phyloP scores from a whole-genome alignment of 1,140 invertebrate genomes.

The Trichonephila inaurata region DNA sequence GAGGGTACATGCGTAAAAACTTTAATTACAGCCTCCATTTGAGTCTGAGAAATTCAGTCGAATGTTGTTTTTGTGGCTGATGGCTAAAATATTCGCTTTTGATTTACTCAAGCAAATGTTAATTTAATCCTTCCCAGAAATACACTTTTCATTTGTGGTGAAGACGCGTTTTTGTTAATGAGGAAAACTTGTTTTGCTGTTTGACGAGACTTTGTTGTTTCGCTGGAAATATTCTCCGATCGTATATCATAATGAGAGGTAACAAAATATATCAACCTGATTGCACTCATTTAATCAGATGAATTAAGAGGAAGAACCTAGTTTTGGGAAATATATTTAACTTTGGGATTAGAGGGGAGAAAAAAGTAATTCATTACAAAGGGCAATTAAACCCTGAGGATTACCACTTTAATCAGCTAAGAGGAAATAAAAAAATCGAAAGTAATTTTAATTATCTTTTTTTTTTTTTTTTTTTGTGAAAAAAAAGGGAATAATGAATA shows the following conservation, averaged over 20 bases:
- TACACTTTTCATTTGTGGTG: not conserved
- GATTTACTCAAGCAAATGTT: not conserved
- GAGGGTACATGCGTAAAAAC: too few relatives aligned
- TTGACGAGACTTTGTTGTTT: not conserved
- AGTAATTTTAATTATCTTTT: too few relatives aligned
- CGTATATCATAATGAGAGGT: not conserved
- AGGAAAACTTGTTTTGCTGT: not conserved
- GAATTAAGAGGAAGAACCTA: not conserved
- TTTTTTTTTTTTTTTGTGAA: too few relatives aligned
- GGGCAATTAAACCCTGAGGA: not conserved
- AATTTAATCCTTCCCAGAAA: not conserved
- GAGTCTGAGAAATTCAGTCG: not conserved
- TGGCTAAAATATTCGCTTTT: not conserved
- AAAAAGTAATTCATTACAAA: not conserved
- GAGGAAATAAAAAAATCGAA: too few relatives aligned
- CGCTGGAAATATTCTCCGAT: not conserved
- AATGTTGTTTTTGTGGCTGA: not conserved
- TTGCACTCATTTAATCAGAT: not conserved
- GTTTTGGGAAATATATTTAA: not conserved
- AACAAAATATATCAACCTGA: not conserved
- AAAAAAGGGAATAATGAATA: too few relatives aligned
- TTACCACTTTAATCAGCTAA: not conserved
- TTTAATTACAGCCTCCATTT: not conserved
- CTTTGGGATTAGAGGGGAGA: not conserved
- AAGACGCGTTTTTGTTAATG: not conserved